phyloP scores from a whole-genome alignment of 2,888 invertebrate genomes.

The Strigamia maritima region DNA sequence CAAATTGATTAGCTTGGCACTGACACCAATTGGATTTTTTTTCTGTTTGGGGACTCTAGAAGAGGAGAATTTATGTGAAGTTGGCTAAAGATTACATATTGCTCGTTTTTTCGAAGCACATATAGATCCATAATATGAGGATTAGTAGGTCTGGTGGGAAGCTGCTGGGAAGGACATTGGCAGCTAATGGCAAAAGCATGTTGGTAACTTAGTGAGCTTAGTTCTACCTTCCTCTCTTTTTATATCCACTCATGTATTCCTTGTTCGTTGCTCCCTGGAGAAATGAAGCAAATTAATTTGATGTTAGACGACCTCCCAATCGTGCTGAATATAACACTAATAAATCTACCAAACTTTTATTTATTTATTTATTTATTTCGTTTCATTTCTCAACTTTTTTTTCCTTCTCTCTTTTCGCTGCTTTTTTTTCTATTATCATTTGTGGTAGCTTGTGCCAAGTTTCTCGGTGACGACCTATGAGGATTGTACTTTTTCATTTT shows the following conservation, averaged over 20 bases:
- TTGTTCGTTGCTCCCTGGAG: neutral
- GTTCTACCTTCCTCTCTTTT: constrained; percentile 8
- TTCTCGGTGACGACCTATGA: neutral
- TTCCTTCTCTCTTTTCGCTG: neutral
- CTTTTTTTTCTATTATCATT: neutral
- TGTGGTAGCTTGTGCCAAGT: neutral
- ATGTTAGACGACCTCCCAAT: neutral
- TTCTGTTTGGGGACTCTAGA: neutral
- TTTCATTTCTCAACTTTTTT: no score
- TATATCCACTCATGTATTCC: neutral
- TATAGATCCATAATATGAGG: neutral
- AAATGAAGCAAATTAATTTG: constrained; percentile 7
- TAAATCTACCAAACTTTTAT: neutral
- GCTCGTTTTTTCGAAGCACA: neutral
- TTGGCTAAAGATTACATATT: constrained; percentile 1
- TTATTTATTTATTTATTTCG: no score
- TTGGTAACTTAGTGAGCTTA: constrained; percentile 11
- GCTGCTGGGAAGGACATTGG: constrained; percentile 11
- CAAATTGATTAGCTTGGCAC: no score
- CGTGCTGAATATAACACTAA: neutral
- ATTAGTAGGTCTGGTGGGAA: constrained; percentile 1
- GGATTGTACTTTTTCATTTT: constrained; percentile 9
- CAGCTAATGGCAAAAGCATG: constrained; percentile 19
- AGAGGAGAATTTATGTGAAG: neutral
- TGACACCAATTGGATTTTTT: neutral